Percentiles rank a stretch among this genome's conserved stretches.
These are phyloP conservation scores for Metalampra italica DNA, from an alignment of 2,888 invertebrate genomes.

Conservation along the genomic window DNA sequence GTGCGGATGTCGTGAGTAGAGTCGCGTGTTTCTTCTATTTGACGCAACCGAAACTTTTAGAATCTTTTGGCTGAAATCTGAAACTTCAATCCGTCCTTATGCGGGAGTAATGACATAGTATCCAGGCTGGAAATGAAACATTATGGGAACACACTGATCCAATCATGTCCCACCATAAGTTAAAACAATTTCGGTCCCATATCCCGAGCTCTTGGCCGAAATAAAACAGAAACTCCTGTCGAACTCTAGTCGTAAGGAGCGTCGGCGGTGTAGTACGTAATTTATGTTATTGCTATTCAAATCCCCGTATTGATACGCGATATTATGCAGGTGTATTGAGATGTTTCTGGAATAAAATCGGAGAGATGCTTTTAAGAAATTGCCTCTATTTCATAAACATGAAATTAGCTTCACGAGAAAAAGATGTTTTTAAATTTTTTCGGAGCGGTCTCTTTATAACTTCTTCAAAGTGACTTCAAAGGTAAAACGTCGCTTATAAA, in stretches of 20 bases:
- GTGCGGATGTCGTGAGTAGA: constrained; percentile 4
- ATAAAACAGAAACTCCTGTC: too few relatives aligned
- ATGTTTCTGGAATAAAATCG: constrained; percentile 20
- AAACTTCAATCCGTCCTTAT: too few relatives aligned
- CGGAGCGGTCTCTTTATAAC: neutral
- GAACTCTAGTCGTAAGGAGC: neutral
- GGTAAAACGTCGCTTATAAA: neutral
- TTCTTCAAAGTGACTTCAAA: neutral
- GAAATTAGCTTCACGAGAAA: constrained; percentile 9
- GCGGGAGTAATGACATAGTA: too few relatives aligned
- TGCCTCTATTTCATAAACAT: constrained; percentile 20
- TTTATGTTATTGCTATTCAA: constrained; percentile 21
- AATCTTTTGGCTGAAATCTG: too few relatives aligned
- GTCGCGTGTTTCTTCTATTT: neutral
- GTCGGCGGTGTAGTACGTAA: constrained; percentile 3
- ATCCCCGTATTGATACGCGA: constrained; percentile 17
- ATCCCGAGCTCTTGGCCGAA: too few relatives aligned
- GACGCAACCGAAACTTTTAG: too few relatives aligned
- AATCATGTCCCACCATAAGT: too few relatives aligned
- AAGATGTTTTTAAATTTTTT: constrained; percentile 1
- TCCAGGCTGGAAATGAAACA: too few relatives aligned
- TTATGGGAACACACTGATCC: too few relatives aligned
- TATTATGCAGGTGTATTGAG: constrained; percentile 23
- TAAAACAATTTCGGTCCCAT: too few relatives aligned
- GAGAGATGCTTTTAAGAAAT: constrained; percentile 21